Evolutionary conservation across 2,113 vertebrate species (phyloP), one percentile per base, ranked within the genome.

Genomic region (Nanorana parkeri): DNA sequence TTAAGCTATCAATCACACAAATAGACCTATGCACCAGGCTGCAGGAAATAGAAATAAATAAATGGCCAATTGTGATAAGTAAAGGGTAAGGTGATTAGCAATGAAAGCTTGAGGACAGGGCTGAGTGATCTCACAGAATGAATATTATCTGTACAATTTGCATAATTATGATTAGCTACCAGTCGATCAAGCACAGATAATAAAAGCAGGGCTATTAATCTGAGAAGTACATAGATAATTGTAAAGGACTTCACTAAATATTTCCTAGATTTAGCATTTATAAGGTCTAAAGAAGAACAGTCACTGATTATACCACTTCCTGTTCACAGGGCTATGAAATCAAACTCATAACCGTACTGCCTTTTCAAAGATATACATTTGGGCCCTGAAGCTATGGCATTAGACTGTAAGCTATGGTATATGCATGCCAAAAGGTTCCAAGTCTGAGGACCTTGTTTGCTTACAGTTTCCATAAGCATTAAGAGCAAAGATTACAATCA

Each of bases 1-100:
- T 83, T 76, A 68, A 76, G 80, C 71, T 17, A 83, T 83, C 80
- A 75, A 58, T 83, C 80, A 83, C n/a, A 83, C 66, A 83, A 58
- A 83, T 74, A 83, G 67, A 76, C 60, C 54, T 67, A 56, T 23
- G 17, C 5, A n/a, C 47, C 51, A 5, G 71, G 58, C 32, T 28
- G 29, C 51, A 67, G 52, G 26, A 67, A 78, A 55, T 11, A 68
- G 61, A 83, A 67, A 58, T n/a, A 67, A 76, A 66, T 36, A 67
- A 81, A 81, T 74, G 72, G 32, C 26, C 52, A 67, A 60, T 60
- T 51, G 63, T 58, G 80, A 83, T 83, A 83, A 83, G 80, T 61
- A 75, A 82, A 75, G 80, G 80, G 80, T 83, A 76, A 67, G 52
- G 28, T 32, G 51, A 76, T 83, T 76, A 83, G 51, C n/a, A 36